Conservation (phyloP, 2,888 invertebrate species). For the Eristalis intricaria region DNA sequence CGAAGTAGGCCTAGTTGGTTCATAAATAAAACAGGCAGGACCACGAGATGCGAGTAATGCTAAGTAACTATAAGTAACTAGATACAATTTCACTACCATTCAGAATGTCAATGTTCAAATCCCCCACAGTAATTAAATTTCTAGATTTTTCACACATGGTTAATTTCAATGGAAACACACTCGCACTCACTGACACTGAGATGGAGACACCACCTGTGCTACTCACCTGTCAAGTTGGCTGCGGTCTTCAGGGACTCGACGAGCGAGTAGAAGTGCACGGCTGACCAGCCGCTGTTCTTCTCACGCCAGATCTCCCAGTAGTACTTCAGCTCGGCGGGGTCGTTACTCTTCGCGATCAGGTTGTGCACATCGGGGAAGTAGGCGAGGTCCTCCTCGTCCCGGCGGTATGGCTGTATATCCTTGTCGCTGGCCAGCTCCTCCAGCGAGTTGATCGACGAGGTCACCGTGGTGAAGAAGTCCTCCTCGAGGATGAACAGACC, state of each 20-base stretch:
- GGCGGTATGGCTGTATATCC: slow-evolving; percentile 82
- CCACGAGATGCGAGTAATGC: too few species aligned
- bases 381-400: slow-evolving; percentile 76
- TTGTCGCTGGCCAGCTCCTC: slow-evolving; percentile 80
- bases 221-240: slow-evolving; percentile 75
- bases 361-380: slow-evolving; percentile 76
- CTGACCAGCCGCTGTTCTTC: slow-evolving; percentile 76
- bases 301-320: slow-evolving; percentile 72
- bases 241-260: slow-evolving; percentile 77
- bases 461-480: slow-evolving; percentile 78
- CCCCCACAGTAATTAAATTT: too few species aligned
- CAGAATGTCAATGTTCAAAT: too few species aligned
- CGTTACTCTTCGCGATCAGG: slow-evolving; percentile 56
- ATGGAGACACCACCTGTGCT: neutral
- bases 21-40: too few species aligned
- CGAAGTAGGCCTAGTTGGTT: too few species aligned
- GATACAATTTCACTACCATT: too few species aligned
- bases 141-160: too few species aligned
- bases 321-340: slow-evolving; percentile 69
- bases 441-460: slow-evolving; percentile 76
- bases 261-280: slow-evolving; percentile 77
- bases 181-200: neutral
- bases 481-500: slow-evolving; percentile 78
- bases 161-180: too few species aligned
- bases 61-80: too few species aligned